Percentiles rank a stretch among this genome's conserved stretches.
Conservation (phyloP, 1,140 invertebrate species). For the Sitobion miscanthi region DNA sequence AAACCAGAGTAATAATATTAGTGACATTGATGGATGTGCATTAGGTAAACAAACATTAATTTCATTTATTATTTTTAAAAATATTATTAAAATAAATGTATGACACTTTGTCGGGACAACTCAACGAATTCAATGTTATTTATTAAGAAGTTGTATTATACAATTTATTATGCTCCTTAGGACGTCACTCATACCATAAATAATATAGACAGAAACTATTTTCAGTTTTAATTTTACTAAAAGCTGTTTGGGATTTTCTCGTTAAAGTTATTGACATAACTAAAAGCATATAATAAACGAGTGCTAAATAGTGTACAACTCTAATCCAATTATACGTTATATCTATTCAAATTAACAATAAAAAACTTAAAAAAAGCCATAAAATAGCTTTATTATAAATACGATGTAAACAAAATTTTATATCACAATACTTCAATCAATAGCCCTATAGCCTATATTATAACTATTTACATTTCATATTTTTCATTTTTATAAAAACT, state of each 20-base stretch:
- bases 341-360: constrained; percentile 34
- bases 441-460: not conserved
- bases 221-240: constrained; percentile 47
- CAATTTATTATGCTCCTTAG: constrained; percentile 48
- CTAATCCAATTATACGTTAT: constrained; percentile 24
- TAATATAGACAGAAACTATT: constrained; percentile 47
- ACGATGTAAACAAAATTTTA: constrained; percentile 20
- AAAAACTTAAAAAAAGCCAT: constrained; percentile 22
- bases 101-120: constrained; percentile 38
- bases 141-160: constrained; percentile 46
- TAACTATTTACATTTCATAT: not conserved
- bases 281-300: constrained; percentile 29
- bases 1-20: constrained; percentile 19
- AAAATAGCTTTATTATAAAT: constrained; percentile 22
- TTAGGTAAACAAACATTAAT: constrained; percentile 41
- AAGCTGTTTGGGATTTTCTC: constrained; percentile 48
- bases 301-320: constrained; percentile 10
- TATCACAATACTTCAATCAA: not conserved
- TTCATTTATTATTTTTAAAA: constrained; percentile 39
- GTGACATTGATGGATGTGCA: constrained; percentile 38
- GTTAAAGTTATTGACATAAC: constrained; percentile 43
- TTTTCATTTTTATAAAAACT: constrained; percentile 2
- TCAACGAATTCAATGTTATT: constrained; percentile 40
- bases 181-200: constrained; percentile 44
- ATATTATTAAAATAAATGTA: constrained; percentile 51